Evolutionary conservation across 2,797 vertebrate species (phyloP).

Genomic region (Danio albolineatus): DNA sequence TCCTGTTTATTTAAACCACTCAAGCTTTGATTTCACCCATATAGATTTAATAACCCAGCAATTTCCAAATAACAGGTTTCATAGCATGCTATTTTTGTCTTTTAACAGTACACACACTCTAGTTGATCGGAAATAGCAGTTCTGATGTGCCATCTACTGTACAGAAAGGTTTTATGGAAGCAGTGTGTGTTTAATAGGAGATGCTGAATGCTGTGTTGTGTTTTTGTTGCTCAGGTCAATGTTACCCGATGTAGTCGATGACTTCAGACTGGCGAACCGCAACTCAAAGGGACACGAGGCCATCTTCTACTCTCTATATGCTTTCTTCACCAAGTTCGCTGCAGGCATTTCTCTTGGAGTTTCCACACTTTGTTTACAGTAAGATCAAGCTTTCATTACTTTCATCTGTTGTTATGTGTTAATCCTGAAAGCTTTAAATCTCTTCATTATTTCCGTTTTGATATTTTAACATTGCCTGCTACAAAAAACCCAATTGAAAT

Average conservation of each 20-base stretch:
- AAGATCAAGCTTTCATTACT: conserved; percentile 69
- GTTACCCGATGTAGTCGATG: conserved; percentile 95
- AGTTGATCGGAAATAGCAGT: conserved; percentile 55
- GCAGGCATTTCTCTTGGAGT: conserved; percentile 91
- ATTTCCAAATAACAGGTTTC: conserved; percentile 72
- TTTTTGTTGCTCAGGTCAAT: conserved; percentile 86
- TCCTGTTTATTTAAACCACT: conserved; percentile 11
- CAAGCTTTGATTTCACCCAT: conserved; percentile 1
- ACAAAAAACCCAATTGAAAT: too few relatives aligned
- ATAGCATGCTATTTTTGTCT: conserved; percentile 69
- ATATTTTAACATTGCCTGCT: too few relatives aligned
- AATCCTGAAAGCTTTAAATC: too few relatives aligned
- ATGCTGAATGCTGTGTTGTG: conserved; percentile 24
- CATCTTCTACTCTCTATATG: conserved; percentile 97
- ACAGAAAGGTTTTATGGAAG: neutral
- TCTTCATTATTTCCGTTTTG: too few relatives aligned
- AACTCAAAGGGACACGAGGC: conserved; percentile 90
- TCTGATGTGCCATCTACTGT: conserved; percentile 14
- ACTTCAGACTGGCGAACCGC: conserved; percentile 88
- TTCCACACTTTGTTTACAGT: conserved; percentile 93
- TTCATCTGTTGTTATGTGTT: too few relatives aligned
- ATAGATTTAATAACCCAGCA: conserved; percentile 27
- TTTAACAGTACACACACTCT: conserved; percentile 59
- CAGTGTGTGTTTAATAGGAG: conserved; percentile 15
- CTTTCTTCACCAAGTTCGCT: conserved; percentile 95